Evolutionary conservation across 2,797 vertebrate species (phyloP), one percentile per base, ranked within the genome.

Genomic region (Chelon auratus): DNA sequence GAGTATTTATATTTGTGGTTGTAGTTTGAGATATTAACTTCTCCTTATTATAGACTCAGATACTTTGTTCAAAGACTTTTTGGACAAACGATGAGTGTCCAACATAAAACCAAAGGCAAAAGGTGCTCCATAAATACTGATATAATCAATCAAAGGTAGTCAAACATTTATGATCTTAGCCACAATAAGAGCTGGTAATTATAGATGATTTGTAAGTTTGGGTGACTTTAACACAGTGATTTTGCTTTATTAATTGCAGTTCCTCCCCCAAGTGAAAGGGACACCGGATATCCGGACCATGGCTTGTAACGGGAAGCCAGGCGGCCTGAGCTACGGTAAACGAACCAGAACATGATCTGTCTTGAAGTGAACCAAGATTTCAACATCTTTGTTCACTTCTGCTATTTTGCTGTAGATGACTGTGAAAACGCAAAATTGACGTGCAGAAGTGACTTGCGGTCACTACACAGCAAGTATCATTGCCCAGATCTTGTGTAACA

Each of bases 361-460:
- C 86, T 87, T 82, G 36, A 82, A 86, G 89, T 87, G 75, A 88
- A 89, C 93, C 92, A 81, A 82, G 82, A 94, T 95, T 95, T 94
- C 95, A 54, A 95, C 94, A 95, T 84, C 73, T 68, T 62, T 42
- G 62, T 90, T 82, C 88, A 95, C 95, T 95, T 95, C 95, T 94
- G 90, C 93, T 88, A 94, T 94, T 94, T 83, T 42, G 24, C 56
- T 20, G 75, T 71, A 37, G 80, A 90, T 90, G 87, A 92, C 88
- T 88, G 83, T 73, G 77, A 88, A 88, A 86, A 87, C 37, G 73
- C 71, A 81, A 78, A 58, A 84, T 85, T 91, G 89, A 93, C 85
- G 83, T 86, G 85, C 89, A 80, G 73, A 83, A 89, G 83, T 85
- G 76, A 81, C 87, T 92, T 93, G 92, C 61, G 91, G 91, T 93